A percentile compares a stretch with the other conserved stretches of the same genome.
phyloP scores from a whole-genome alignment of 2,113 vertebrate species.

The Oreotragus oreotragus region DNA sequence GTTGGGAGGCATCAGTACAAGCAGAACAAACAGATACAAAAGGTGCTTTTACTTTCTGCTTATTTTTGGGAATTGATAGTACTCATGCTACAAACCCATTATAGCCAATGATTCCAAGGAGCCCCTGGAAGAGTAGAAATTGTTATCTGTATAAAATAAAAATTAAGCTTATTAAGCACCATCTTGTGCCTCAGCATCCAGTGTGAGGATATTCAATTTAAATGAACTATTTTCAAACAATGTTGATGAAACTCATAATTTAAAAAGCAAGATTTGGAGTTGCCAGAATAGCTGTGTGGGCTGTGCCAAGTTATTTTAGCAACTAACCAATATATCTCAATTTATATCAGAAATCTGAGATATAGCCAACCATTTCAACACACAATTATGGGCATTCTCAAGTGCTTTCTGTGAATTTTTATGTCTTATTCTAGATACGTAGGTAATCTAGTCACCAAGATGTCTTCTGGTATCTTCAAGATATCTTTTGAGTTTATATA shows the following conservation, averaged over 20 bases:
- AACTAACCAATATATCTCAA: not conserved
- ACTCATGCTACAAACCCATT: slow-evolving; percentile 56
- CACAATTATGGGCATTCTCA: not conserved
- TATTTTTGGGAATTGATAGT: slow-evolving; percentile 55
- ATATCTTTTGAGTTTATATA: not conserved
- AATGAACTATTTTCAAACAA: slow-evolving; percentile 22
- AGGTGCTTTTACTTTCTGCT: slow-evolving; percentile 67
- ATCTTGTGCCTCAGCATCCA: not conserved
- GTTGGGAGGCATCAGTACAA: slow-evolving; percentile 72
- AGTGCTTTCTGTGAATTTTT: not conserved
- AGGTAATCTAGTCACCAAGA: not conserved
- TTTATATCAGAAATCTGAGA: not conserved
- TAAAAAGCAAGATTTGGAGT: not conserved
- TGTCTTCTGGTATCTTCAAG: not conserved
- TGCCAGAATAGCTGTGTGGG: not conserved
- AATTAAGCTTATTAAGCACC: not conserved
- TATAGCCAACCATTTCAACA: not conserved
- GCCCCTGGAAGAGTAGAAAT: not conserved
- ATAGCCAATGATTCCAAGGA: slow-evolving; percentile 33
- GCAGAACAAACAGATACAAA: slow-evolving; percentile 68
- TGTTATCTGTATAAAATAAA: not conserved
- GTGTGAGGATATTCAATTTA: not conserved
- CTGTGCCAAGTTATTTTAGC: not conserved
- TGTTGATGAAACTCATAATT: not conserved
- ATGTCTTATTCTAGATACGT: not conserved